These are phyloP conservation scores for Elephas maximus DNA, from an alignment of 2,113 vertebrate genomes.

Conservation along the genomic window DNA sequence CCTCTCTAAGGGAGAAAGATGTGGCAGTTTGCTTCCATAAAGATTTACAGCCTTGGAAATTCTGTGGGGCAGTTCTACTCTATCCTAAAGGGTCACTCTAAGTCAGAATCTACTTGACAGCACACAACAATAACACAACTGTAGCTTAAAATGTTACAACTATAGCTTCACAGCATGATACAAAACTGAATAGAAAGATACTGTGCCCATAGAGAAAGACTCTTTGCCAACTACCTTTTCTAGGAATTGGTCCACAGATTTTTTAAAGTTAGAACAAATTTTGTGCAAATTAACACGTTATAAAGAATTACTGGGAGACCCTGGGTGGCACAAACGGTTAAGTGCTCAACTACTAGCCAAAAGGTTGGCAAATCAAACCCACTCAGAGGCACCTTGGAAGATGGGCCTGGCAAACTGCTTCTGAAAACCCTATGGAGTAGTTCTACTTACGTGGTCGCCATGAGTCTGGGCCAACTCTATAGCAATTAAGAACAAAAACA, in stretches of 20 bases:
- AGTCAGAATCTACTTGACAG: no score
- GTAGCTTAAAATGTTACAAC: no score
- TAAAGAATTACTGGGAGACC: background rate
- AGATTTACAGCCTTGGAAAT: no score
- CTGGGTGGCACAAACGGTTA: background rate
- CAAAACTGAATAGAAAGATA: slow-evolving; percentile 19
- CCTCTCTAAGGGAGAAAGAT: no score
- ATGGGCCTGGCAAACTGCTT: background rate
- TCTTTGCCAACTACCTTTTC: background rate
- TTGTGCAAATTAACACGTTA: background rate
- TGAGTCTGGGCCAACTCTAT: background rate
- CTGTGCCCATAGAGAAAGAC: background rate
- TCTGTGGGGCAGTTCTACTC: no score
- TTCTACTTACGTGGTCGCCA: background rate
- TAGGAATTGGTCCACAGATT: background rate
- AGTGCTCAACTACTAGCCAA: background rate
- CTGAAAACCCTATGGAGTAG: background rate
- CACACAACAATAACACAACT: no score
- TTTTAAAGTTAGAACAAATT: slow-evolving; percentile 22
- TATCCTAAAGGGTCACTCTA: no score
- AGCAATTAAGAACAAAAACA: background rate
- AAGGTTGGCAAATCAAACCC: background rate
- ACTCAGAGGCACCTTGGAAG: background rate
- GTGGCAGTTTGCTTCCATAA: no score
- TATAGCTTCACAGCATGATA: background rate